A percentile compares a stretch with the other conserved stretches of the same genome.
Evolutionary conservation across 2,888 invertebrate genomes (phyloP).

Genomic region (Pocota personata): DNA sequence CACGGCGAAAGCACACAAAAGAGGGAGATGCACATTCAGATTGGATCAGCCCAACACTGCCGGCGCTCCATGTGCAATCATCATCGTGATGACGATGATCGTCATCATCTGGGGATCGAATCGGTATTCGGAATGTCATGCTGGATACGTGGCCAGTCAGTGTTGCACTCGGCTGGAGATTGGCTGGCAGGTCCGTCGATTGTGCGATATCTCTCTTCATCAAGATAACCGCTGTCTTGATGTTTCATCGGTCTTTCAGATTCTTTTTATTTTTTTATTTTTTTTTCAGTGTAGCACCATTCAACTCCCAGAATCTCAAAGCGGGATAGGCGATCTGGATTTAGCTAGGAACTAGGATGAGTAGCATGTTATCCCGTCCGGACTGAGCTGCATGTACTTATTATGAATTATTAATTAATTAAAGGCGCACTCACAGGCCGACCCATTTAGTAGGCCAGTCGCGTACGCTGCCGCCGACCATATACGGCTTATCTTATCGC

Average conservation of each 20-base stretch:
- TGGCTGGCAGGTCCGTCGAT: slow-evolving; percentile 64
- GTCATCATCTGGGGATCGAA: slow-evolving; percentile 57
- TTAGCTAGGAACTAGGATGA: slow-evolving; percentile 60
- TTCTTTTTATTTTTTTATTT: slow-evolving; percentile 15
- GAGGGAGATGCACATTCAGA: slow-evolving; percentile 50
- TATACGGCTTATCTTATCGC: slow-evolving; percentile 73
- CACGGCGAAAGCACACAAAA: slow-evolving; percentile 13
- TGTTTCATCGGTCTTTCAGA: slow-evolving; percentile 45
- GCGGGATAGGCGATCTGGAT: slow-evolving; percentile 55
- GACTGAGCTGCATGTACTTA: slow-evolving; percentile 55
- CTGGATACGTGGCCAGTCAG: slow-evolving; percentile 49
- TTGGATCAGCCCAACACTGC: slow-evolving; percentile 57
- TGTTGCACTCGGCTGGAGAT: slow-evolving; percentile 64
- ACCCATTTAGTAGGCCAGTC: slow-evolving; percentile 41
- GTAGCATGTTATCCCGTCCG: slow-evolving; percentile 54
- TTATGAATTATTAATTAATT: slow-evolving; percentile 74
- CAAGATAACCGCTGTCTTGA: slow-evolving; percentile 50
- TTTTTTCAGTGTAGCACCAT: neutral
- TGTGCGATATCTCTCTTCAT: slow-evolving; percentile 72
- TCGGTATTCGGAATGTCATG: slow-evolving; percentile 51
- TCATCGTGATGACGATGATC: slow-evolving; percentile 54
- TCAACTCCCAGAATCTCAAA: slow-evolving; percentile 13
- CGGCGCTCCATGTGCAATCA: slow-evolving; percentile 69
- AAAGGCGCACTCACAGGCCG: slow-evolving; percentile 66
- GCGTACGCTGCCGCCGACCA: slow-evolving; percentile 60